Percentiles rank a stretch among this genome's conserved stretches.
Conservation (phyloP, 2,113 vertebrate genomes). For the Regulus satrapa region DNA sequence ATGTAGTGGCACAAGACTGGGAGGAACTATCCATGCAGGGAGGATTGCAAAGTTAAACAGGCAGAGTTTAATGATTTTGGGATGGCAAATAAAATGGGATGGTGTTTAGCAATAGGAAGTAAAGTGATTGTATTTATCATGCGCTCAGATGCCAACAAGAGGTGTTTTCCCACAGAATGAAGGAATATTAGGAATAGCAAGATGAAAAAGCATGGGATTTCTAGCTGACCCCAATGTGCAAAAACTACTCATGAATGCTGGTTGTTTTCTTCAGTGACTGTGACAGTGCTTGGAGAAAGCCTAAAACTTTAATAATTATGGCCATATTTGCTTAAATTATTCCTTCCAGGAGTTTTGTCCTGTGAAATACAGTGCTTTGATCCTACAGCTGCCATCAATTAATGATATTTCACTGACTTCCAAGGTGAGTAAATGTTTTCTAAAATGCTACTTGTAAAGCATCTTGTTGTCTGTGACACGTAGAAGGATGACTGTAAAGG, state of each 20-base stretch:
- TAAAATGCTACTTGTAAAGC: background rate
- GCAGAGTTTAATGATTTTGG: background rate
- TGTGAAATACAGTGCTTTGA: background rate
- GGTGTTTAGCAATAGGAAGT: background rate
- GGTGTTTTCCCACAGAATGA: background rate
- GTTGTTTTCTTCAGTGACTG: background rate
- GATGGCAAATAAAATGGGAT: background rate
- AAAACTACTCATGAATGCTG: background rate
- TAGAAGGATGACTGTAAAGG: background rate
- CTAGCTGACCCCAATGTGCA: accelerated
- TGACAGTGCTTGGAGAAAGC: background rate
- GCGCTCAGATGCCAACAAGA: background rate
- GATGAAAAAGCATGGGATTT: accelerated
- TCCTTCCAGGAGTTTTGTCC: background rate
- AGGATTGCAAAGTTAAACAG: background rate
- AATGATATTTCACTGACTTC: background rate
- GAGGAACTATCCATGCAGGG: background rate
- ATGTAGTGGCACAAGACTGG: background rate
- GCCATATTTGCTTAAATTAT: background rate
- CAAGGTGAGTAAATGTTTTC: background rate
- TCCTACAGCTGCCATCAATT: background rate
- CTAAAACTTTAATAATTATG: background rate
- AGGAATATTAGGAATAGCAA: background rate
- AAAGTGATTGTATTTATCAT: background rate
- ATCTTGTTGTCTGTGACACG: accelerated